Evolutionary conservation across 2,113 vertebrate genomes (phyloP).

Genomic region (Rhinogobius similis): DNA sequence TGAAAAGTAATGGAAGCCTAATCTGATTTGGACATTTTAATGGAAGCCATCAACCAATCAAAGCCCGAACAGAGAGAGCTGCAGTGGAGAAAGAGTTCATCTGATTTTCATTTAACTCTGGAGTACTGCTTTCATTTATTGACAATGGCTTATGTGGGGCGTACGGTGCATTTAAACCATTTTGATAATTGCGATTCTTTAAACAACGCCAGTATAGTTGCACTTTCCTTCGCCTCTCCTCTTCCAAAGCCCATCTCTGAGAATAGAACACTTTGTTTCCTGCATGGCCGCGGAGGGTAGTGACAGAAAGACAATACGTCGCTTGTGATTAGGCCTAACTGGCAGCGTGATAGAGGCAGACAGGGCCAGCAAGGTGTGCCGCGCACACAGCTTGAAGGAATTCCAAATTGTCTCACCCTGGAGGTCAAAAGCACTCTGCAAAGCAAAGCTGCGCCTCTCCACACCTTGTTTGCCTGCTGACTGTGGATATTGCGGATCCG

Average conservation of each 20-base stretch:
- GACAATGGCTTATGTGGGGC: conserved; percentile 14
- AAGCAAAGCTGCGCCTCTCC: conserved; percentile 60
- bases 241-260: conserved; percentile 58
- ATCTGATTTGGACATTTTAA: conserved; percentile 51
- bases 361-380: conserved; percentile 52
- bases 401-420: conserved; percentile 70
- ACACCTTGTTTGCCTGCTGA: conserved; percentile 76
- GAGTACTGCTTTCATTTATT: conserved; percentile 31
- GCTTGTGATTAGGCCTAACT: conserved; percentile 66
- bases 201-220: conserved; percentile 14
- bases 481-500: conserved; percentile 72
- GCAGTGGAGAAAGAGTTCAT: conserved; percentile 8
- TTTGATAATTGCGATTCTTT: conserved; percentile 7
- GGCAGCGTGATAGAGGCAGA: conserved; percentile 58
- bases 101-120: conserved; percentile 41
- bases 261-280: conserved; percentile 48
- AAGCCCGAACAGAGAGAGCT: conserved; percentile 21
- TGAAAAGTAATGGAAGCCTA: conserved; percentile 38
- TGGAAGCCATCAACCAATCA: conserved; percentile 56
- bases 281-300: conserved; percentile 51
- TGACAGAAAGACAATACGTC: conserved; percentile 71
- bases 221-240: conserved; percentile 42
- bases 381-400: conserved; percentile 61
- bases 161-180: conserved; percentile 25
- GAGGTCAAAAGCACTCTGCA: conserved; percentile 75